Evolutionary conservation across 2,113 vertebrate species (phyloP).

Genomic region (Indicator maculatus): DNA sequence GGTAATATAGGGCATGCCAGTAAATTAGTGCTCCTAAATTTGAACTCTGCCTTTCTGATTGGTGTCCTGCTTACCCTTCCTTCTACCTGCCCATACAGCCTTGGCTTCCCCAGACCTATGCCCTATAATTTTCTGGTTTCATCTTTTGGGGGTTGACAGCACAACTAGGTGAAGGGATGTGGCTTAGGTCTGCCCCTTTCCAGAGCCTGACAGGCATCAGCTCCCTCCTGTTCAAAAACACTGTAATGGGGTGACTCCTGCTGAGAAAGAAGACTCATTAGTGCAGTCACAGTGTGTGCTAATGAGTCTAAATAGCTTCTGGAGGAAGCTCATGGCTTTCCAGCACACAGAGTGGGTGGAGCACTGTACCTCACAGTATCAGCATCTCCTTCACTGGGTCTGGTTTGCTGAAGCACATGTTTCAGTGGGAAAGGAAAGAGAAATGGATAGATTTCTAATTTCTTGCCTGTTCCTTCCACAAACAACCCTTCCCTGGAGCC

Average conservation of each 20-base stretch:
- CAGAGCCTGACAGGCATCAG: neutral
- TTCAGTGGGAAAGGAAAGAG: conserved; percentile 21
- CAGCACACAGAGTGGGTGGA: neutral
- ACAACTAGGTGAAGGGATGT: neutral
- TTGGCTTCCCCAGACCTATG: neutral
- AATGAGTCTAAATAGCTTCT: conserved; percentile 18
- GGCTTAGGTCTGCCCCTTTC: neutral
- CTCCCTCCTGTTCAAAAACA: neutral
- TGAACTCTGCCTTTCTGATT: neutral
- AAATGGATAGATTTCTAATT: conserved; percentile 42
- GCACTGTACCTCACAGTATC: neutral
- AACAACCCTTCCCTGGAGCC: conserved; percentile 37
- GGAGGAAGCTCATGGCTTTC: neutral
- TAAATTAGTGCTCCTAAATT: neutral
- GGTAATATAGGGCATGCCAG: neutral
- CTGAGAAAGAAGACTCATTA: neutral
- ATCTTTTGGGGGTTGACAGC: neutral
- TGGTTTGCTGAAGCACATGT: neutral
- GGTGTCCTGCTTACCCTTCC: neutral
- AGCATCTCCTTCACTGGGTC: neutral
- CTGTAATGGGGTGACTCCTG: neutral
- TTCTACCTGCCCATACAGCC: neutral
- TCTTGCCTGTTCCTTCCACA: conserved; percentile 31
- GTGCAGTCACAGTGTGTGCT: neutral
- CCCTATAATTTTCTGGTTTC: neutral